Base-by-base conservation (phyloP, 2,888 invertebrate species). In the Stenodema calcarata region DNA sequence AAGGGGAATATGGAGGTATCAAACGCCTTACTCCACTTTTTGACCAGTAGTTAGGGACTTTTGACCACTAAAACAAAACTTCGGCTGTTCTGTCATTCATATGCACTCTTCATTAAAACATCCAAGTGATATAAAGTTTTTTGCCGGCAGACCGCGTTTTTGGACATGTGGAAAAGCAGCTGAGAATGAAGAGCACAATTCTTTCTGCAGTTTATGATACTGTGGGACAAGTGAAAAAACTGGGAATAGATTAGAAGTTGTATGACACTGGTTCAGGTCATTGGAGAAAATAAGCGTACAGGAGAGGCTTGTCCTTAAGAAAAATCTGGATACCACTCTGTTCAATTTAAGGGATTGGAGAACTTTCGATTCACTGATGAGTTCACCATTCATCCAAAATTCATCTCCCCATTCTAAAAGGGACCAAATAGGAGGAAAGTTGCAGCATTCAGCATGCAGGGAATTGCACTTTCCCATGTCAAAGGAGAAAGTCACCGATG, bases 201-300 rank as follows among this genome's bases (percentile, higher is more conserved):
- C 18, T 16, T n/a, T n/a, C n/a, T n/a, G n/a, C n/a, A n/a, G n/a
- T 54, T 27, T 50, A 50, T 14, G 16, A 18, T 12, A 27, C 1
- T 27, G 11, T 81, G 7, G 81, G 81, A 9, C 11, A 12, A 23
- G 81, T 81, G 14, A 47, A 18, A 47, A 54, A 18, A 16, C n/a
- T 81, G 81, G 81, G 54, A 23, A 62, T 18, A 23, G 81, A 81
- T 18, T 81, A 62, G 81, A 47, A 30, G 14, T 14, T 81, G 42
- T 41, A 78, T 35, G 42, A 78, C 28, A 54, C 54, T 18, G 7
- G 18, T 54, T 18, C 54, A 16, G 18, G 18, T 7, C 16, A 18
- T 18, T 54, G n/a, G 18, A 54, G 18, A 18, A 18, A 18, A 54
- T 54, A 16, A 54, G 54, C 18, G 18, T 18, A 18, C 18, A 16